A percentile compares a stretch with the other conserved stretches of the same genome.
phyloP scores from a whole-genome alignment of 2,113 vertebrate genomes.

The Mormoops blainvillei region DNA sequence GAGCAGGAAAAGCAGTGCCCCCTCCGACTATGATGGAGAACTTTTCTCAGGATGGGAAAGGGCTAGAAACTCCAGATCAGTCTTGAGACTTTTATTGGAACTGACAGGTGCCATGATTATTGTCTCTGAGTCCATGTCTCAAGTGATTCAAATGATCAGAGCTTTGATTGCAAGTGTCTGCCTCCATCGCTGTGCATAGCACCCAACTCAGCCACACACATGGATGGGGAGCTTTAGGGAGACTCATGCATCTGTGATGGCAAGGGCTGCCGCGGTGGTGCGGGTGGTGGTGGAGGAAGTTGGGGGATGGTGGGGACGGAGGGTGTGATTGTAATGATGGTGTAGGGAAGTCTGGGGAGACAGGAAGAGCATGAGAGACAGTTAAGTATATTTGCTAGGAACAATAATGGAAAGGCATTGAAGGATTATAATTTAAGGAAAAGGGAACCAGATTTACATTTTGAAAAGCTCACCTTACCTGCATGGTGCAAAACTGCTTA shows the following conservation, averaged over 20 bases:
- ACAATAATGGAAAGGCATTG: neutral
- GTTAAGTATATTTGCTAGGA: neutral
- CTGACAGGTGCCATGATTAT: neutral
- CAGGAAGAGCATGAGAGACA: neutral
- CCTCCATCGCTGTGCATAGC: neutral
- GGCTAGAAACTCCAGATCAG: neutral
- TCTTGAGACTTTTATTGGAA: neutral
- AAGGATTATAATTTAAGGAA: neutral
- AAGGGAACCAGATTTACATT: neutral
- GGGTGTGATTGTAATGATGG: neutral
- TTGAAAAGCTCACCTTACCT: neutral
- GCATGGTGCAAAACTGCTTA: neutral
- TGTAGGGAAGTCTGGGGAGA: neutral
- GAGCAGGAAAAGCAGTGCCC: neutral
- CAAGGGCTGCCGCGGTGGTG: neutral
- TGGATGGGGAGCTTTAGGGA: neutral
- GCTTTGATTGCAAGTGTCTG: neutral
- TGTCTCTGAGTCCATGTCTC: neutral
- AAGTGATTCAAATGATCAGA: neutral
- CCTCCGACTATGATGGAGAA: neutral
- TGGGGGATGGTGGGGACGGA: neutral
- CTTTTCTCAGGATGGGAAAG: neutral
- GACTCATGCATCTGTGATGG: neutral
- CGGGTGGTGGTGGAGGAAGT: neutral
- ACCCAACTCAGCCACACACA: accelerated